These are phyloP conservation scores for Troides helena DNA, from an alignment of 2,888 invertebrate genomes.

Conservation along the genomic window DNA sequence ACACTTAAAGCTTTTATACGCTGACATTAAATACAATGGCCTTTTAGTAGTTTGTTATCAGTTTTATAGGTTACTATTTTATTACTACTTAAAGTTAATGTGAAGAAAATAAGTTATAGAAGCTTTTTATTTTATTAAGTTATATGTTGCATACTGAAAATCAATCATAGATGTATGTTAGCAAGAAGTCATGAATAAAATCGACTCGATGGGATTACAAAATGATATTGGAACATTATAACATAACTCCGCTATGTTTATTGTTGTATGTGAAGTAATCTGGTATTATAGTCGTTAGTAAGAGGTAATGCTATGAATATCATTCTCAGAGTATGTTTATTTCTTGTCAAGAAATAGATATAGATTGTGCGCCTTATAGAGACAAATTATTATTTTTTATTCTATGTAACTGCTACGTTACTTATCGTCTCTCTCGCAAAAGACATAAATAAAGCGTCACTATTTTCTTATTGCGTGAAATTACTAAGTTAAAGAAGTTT, in stretches of 20 bases:
- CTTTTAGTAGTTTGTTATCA: not conserved
- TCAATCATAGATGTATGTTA: not conserved
- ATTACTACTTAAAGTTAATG: not conserved
- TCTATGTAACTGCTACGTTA: no score
- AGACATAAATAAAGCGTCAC: no score
- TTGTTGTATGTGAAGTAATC: not conserved
- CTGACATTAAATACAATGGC: not conserved
- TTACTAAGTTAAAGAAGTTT: no score
- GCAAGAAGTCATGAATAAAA: no score
- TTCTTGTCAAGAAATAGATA: no score
- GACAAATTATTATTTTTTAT: no score
- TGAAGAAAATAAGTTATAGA: not conserved
- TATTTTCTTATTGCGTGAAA: no score
- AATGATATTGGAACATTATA: no score
- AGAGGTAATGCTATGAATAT: not conserved
- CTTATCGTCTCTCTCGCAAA: no score
- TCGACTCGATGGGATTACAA: no score
- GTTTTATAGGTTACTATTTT: not conserved
- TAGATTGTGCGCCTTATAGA: no score
- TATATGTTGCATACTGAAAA: not conserved
- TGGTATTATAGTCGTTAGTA: not conserved
- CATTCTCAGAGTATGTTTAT: not conserved
- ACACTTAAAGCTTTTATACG: not conserved
- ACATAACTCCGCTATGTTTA: not conserved
- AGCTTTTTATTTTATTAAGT: not conserved